Base-by-base conservation (phyloP, 2,888 invertebrate genomes). In the Poecilus cupreus region DNA sequence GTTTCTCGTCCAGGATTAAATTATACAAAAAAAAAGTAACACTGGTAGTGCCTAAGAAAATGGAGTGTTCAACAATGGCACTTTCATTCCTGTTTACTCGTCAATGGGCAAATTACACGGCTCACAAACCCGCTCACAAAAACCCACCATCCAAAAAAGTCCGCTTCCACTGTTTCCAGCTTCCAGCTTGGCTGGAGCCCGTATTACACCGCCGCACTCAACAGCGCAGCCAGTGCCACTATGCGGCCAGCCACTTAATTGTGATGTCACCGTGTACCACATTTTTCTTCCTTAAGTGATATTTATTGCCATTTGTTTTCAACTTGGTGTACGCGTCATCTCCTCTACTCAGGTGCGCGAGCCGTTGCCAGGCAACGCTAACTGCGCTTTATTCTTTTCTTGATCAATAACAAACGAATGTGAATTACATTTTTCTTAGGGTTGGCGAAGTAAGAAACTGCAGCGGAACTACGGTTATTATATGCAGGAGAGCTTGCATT, bases 271-370 rank as follows among this genome's bases (percentile, higher is more conserved):
- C 32, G 51, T 79, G 49, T 68, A 64, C n/a, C 70, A 70, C 51
- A 79, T 79, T 79, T 79, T 70, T 79, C 70, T 79, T 79, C 37
- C 37, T 64, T 79, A 79, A 79, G 54, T 79, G 70, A 70, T 51
- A 79, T 79, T 70, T 79, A 79, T 79, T 43, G 70, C 32, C 79
- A 51, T 77, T 60, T 76, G 76, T 76, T 76, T 57, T 46, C 64
- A 78, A 78, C 13, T 78, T 78, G 46, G 39, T 64, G 72, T 72
- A 68, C 64, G 64, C 64, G 64, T 68, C 64, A 68, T 68, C 64
- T 68, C 64, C 64, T 68, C 51, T 13, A 60, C 60, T 26, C 72
- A 72, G 72, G 72, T 72, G 72, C 46, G 72, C 72, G 72, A 72
- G 11, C 13, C 46, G 72, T 72, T 72, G 72, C 72, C 16, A 22